Conservation (phyloP, 2,888 invertebrate genomes). For the Selenia dentaria region DNA sequence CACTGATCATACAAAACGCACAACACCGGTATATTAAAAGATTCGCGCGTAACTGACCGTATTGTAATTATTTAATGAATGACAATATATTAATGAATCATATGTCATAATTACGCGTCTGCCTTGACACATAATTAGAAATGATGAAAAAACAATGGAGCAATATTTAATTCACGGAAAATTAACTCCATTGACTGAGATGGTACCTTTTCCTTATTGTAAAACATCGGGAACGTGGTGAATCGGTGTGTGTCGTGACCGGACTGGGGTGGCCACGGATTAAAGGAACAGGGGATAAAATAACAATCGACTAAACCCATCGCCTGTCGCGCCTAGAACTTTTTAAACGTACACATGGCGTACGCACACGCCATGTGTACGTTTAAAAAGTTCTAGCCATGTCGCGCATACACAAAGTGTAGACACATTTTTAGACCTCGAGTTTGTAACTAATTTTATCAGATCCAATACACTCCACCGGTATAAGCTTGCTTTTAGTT, state of each 20-base stretch:
- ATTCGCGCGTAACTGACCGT: too few relatives aligned
- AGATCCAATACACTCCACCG: too few relatives aligned
- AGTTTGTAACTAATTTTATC: too few relatives aligned
- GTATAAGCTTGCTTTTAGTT: too few relatives aligned
- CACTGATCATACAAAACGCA: too few relatives aligned
- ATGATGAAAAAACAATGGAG: slow-evolving; percentile 4
- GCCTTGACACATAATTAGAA: slow-evolving; percentile 23
- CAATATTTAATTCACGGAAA: slow-evolving; percentile 13
- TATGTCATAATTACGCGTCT: neutral
- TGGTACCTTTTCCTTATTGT: slow-evolving; percentile 16
- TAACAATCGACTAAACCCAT: too few relatives aligned
- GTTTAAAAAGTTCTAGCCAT: too few relatives aligned
- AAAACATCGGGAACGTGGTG: slow-evolving; percentile 6
- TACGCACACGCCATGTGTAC: too few relatives aligned
- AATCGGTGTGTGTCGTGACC: slow-evolving; percentile 1
- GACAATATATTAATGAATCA: neutral
- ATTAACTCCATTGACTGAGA: slow-evolving; percentile 8
- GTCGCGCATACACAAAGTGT: too few relatives aligned
- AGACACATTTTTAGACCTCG: too few relatives aligned
- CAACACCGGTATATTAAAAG: neutral
- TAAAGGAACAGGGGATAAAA: neutral
- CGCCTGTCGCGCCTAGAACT: too few relatives aligned
- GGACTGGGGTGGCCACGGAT: slow-evolving; percentile 5
- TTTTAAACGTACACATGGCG: too few relatives aligned
- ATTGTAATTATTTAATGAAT: neutral